phyloP scores from a whole-genome alignment of 1,140 invertebrate genomes.

The Pseudomyrmex gracilis region DNA sequence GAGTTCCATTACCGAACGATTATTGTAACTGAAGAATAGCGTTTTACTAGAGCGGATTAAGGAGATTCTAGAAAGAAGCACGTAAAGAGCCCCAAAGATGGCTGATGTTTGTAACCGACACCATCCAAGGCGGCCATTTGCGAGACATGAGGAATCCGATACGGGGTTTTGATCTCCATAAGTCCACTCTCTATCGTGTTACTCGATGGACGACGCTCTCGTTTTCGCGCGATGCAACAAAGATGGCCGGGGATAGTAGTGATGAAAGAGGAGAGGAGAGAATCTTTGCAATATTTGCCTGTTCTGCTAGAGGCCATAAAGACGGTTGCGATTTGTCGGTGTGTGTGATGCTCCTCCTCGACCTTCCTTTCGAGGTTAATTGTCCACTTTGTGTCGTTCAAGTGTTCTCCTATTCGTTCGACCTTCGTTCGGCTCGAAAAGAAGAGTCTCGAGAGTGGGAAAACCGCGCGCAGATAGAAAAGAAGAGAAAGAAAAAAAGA shows the following conservation, averaged over 20 bases:
- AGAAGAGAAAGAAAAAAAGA: background rate
- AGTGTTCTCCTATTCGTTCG: conserved; percentile 59
- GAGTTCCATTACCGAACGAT: background rate
- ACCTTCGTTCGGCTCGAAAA: conserved; percentile 21
- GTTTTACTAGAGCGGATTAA: conserved; percentile 3
- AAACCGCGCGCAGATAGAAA: conserved; percentile 18
- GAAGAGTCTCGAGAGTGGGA: conserved; percentile 45
- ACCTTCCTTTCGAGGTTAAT: conserved; percentile 73
- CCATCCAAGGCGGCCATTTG: conserved; percentile 81
- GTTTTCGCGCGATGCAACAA: conserved; percentile 65
- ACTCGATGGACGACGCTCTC: conserved; percentile 75
- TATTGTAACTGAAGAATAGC: background rate
- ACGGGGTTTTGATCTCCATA: conserved; percentile 83
- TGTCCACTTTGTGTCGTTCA: conserved; percentile 75
- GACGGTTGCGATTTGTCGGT: conserved; percentile 48
- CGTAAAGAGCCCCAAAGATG: conserved; percentile 81
- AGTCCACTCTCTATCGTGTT: conserved; percentile 85
- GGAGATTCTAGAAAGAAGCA: conserved; percentile 73
- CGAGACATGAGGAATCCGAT: conserved; percentile 82
- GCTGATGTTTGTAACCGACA: conserved; percentile 83
- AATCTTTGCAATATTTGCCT: conserved; percentile 69
- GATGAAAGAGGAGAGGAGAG: background rate
- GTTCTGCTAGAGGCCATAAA: conserved; percentile 63
- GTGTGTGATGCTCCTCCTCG: conserved; percentile 65
- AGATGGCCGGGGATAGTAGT: conserved; percentile 75